Base-by-base conservation (phyloP, 2,113 vertebrate species). In the Rhabdornis inornatus region DNA sequence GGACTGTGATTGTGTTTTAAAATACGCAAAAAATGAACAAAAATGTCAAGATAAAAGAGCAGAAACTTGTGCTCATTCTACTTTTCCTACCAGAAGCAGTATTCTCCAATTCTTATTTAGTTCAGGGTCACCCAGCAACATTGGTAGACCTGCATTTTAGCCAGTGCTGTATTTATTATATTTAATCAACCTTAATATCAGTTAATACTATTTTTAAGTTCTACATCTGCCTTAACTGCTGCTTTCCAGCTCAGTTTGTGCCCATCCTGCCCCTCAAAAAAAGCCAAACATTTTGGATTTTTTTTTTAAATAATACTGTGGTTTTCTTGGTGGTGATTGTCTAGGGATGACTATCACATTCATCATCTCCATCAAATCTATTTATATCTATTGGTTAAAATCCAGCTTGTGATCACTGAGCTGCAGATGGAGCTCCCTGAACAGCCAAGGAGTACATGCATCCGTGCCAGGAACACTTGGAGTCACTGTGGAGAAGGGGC, bases 381-480 rank as follows among this genome's bases (percentile, higher is more conserved):
- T 94, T 95, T 91, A 66, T 90, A 77, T 55, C 49, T 90, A 21
- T 83, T 20, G 47, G 59, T 88, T 91, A 83, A 94, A 91, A 96
- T 93, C 78, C 87, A 88, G 64, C 63, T 69, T 83, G 82, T 72
- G 88, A 87, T 88, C 74, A 61, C 24, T 59, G 82, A 94, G 89
- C 92, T 96, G 96, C 92, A 94, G 90, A 88, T 94, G 87, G 78
- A 94, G 75, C 85, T 90, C 24, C 78, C 66, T 1, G 2, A 90
- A 72, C 66, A 95, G 82, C 44, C 56, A 79, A 85, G 63, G 57
- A 91, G 75, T 63, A 63, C 71, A 19, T 1, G 5, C 31, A 39
- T 80, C 50, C 0, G 0, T 72, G 78, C 83, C 87, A 94, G 84
- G 60, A 88, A 13, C 74, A 79, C 72, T 47, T 50, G 59, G 71